Evolutionary conservation across 2,888 invertebrate genomes (phyloP).

Genomic region (Apotomis capreana): DNA sequence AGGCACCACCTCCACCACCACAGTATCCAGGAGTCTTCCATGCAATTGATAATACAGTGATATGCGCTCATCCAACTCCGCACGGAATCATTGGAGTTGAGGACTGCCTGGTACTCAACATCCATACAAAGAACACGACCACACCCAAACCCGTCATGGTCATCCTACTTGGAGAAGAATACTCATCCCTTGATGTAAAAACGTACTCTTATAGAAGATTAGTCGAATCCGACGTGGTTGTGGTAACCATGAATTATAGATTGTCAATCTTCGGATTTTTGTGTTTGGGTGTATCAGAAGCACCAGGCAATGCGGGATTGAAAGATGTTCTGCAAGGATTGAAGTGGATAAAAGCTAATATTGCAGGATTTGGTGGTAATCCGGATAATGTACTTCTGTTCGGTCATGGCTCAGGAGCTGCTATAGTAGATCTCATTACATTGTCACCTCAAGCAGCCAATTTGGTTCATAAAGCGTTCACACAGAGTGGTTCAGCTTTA

Average conservation of each 20-base stretch:
- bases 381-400: slow-evolving; percentile 88
- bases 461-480: slow-evolving; percentile 69
- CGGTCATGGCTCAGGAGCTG: slow-evolving; percentile 91
- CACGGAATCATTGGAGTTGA: slow-evolving; percentile 68
- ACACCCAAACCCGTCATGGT: slow-evolving; percentile 68
- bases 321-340: slow-evolving; percentile 92
- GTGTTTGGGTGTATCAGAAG: slow-evolving; percentile 81
- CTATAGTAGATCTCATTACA: slow-evolving; percentile 75
- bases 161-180: slow-evolving; percentile 71
- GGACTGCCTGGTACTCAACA: slow-evolving; percentile 68
- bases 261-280: slow-evolving; percentile 90
- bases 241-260: slow-evolving; percentile 86
- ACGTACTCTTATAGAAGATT: slow-evolving; percentile 81
- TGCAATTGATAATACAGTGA: slow-evolving; percentile 53
- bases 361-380: slow-evolving; percentile 89
- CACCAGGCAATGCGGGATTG: slow-evolving; percentile 93
- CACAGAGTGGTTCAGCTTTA: slow-evolving; percentile 70
- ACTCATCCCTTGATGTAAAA: slow-evolving; percentile 52
- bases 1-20: slow-evolving; percentile 55
- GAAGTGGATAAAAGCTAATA: slow-evolving; percentile 88
- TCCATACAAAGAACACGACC: slow-evolving; percentile 63
- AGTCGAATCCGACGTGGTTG: slow-evolving; percentile 85
- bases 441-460: slow-evolving; percentile 60
- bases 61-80: slow-evolving; percentile 60
- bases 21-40: slow-evolving; percentile 54